Base-by-base conservation (phyloP, 1,140 invertebrate genomes). In the Mylabris phalerata region DNA sequence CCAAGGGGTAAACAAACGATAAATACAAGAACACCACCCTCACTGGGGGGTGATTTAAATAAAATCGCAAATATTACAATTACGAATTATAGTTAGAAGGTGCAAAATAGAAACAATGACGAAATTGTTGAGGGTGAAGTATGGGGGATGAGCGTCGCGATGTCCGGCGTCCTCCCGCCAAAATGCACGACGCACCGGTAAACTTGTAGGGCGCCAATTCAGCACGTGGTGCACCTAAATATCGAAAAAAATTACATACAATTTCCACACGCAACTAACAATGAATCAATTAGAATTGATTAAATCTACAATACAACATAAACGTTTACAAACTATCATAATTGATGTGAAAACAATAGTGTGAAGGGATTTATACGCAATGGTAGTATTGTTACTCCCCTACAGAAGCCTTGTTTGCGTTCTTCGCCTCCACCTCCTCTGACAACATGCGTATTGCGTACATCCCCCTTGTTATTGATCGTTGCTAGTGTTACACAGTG, bases 151-250 rank as follows among this genome's bases (percentile, higher is more conserved):
- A 32, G 32, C 32, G 32, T 32, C 32, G 7, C 32, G 32, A 32
- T 32, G 32, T 7, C 32, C 44, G 27, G 7, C 10, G 19, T 10
- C 27, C 25, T 38, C 27, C 48, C 47, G 43, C 48, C 57, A 42
- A 46, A 39, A 48, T 32, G 41, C 25, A 38, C 19, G 19, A 47
- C 57, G 57, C 49, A 59, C 51, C 57, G 42, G 57, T 27, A 50
- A 59, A 59, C 57, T 46, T 40, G 24, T 11, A 9, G 40, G n/a
- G 25, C 38, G 49, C 26, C 19, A 19, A 50, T 59, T 38, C 50
- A 52, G 57, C 57, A 59, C 57, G 57, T 59, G 57, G 57, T 59
- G 57, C 49, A 51, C 46, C 46, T 47, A 58, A 5, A 4, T 7
- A 32, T 32, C 32, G 7, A 32, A 3, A 32, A 5, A 32, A 49